Evolutionary conservation across 2,888 invertebrate species (phyloP).

Genomic region (Synanthedon myopaeformis): DNA sequence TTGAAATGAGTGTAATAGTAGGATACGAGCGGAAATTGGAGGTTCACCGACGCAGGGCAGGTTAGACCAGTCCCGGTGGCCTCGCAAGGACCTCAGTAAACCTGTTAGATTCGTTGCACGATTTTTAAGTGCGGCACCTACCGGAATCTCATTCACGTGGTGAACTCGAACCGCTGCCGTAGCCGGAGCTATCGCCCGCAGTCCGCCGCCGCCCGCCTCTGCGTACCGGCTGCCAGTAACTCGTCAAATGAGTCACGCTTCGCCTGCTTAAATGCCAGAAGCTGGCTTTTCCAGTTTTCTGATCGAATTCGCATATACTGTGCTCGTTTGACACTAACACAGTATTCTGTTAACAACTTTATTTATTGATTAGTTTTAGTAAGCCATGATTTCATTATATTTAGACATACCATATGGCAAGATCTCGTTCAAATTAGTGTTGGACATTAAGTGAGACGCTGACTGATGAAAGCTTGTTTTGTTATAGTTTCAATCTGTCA

Average conservation of each 20-base stretch:
- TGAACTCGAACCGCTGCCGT: conserved; percentile 44
- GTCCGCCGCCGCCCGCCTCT: conserved; percentile 20
- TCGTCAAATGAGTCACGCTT: conserved; percentile 68
- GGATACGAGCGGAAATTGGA: conserved; percentile 63
- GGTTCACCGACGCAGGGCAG: conserved; percentile 65
- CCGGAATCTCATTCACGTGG: conserved; percentile 67
- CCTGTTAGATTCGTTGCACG: conserved; percentile 71
- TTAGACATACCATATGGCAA: no score
- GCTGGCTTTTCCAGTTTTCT: conserved; percentile 68
- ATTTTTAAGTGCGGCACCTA: conserved; percentile 71
- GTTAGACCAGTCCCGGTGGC: conserved; percentile 70
- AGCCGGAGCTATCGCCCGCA: conserved; percentile 16
- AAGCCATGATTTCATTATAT: background rate
- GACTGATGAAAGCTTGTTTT: background rate
- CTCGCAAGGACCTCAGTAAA: conserved; percentile 69
- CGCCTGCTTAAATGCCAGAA: conserved; percentile 60
- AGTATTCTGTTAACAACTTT: conserved; percentile 18
- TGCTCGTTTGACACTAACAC: conserved; percentile 22
- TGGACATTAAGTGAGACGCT: no score
- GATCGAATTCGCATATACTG: conserved; percentile 59
- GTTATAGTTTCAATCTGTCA: background rate
- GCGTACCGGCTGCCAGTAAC: conserved; percentile 54
- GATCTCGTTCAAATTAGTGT: no score
- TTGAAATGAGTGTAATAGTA: conserved; percentile 33
- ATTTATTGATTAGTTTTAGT: conserved; percentile 11